Evolutionary conservation across 1,140 invertebrate genomes (phyloP).

Genomic region (Macrotrachela quadricornifera): DNA sequence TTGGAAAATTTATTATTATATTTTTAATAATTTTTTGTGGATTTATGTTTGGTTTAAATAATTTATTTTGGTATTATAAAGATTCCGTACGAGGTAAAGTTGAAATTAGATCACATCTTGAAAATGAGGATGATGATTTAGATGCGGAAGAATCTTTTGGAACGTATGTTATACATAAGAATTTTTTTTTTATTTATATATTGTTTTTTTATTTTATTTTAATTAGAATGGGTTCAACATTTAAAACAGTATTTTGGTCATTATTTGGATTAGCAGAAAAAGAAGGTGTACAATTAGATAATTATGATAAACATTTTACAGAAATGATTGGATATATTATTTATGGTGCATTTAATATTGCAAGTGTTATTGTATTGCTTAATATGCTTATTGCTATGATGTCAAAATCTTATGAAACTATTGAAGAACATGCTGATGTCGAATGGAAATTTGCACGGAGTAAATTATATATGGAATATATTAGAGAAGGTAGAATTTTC

Average conservation of each 20-base stretch:
- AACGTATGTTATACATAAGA: conserved; percentile 19
- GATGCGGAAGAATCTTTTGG: conserved; percentile 19
- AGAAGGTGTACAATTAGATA: conserved; percentile 39
- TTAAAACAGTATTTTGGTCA: conserved; percentile 52
- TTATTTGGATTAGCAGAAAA: conserved; percentile 47
- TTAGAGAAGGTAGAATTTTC: conserved; percentile 43
- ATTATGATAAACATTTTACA: conserved; percentile 13
- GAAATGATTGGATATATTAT: conserved; percentile 23
- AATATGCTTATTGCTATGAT: conserved; percentile 38
- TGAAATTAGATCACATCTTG: conserved; percentile 14
- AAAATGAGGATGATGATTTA: background rate
- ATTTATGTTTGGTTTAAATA: conserved; percentile 31
- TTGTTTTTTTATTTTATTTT: too few relatives aligned
- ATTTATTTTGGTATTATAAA: conserved; percentile 30
- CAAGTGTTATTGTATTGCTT: conserved; percentile 33
- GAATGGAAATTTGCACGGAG: conserved; percentile 70
- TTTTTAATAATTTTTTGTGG: conserved; percentile 23
- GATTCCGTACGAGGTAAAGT: conserved; percentile 23
- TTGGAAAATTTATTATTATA: conserved; percentile 17
- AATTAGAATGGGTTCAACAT: conserved; percentile 37
- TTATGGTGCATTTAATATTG: conserved; percentile 25
- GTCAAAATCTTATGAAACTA: conserved; percentile 34
- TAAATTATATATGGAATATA: conserved; percentile 71
- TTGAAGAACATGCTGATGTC: conserved; percentile 50
- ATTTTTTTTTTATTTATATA: too few relatives aligned